phyloP scores from a whole-genome alignment of 2,797 vertebrate genomes.

The Staurois parvus region DNA sequence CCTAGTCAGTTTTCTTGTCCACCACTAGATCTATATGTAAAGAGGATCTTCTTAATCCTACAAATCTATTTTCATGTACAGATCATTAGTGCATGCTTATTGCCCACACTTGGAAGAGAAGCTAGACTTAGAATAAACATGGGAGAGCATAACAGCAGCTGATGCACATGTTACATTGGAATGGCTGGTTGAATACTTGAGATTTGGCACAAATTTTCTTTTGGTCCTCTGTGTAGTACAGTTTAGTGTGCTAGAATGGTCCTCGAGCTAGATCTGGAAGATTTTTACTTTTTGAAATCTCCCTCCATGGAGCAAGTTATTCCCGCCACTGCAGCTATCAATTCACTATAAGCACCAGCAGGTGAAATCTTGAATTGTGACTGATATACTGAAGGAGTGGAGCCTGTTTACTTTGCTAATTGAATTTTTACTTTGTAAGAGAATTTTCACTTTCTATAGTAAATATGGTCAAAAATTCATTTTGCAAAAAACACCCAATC shows the following conservation, averaged over 20 bases:
- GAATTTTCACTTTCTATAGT: too few relatives aligned
- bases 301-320: background rate
- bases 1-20: background rate
- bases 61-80: background rate
- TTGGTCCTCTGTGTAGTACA: background rate
- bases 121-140: background rate
- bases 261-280: background rate
- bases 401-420: too few relatives aligned
- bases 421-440: too few relatives aligned
- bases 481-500: too few relatives aligned
- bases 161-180: background rate
- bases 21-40: background rate
- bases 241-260: background rate
- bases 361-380: background rate
- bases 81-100: background rate
- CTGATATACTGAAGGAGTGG: too few relatives aligned
- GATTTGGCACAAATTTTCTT: background rate
- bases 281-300: too few relatives aligned
- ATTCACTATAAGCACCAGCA: too few relatives aligned
- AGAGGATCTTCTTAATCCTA: background rate
- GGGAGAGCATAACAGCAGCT: background rate
- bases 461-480: too few relatives aligned
- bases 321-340: background rate
- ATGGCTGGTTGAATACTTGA: background rate
- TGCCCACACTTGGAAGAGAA: background rate